A percentile compares a stretch with the other conserved stretches of the same genome.
Evolutionary conservation across 2,888 invertebrate genomes (phyloP).

Genomic region (Busseola fusca): DNA sequence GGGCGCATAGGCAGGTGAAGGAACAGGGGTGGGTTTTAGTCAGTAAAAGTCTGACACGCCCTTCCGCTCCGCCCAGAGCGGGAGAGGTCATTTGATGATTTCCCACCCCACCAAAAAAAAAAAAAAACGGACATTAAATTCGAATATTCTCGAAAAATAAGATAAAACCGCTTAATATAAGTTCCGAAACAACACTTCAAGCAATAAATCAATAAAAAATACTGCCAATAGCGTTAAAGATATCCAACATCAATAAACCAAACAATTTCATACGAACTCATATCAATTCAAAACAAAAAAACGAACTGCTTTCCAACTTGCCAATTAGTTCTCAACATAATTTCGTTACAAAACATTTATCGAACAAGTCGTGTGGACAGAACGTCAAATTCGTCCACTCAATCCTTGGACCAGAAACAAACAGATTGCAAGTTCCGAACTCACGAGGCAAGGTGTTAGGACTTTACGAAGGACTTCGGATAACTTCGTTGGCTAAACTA

Average conservation of each 20-base stretch:
- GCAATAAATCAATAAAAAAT: conserved; percentile 20
- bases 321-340: conserved; percentile 22
- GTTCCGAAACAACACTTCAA: conserved; percentile 11
- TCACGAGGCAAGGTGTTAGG: conserved; percentile 54
- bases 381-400: conserved; percentile 27
- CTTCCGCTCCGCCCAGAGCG: too few relatives aligned
- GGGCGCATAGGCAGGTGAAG: too few relatives aligned
- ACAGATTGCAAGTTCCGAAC: conserved; percentile 59
- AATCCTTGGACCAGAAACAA: conserved; percentile 47
- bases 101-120: too few relatives aligned
- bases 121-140: not conserved
- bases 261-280: conserved; percentile 35
- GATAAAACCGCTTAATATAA: conserved; percentile 6
- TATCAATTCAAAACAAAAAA: conserved; percentile 46
- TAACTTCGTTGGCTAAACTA: conserved; percentile 33
- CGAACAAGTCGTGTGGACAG: conserved; percentile 7
- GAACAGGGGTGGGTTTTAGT: too few relatives aligned
- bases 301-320: conserved; percentile 27
- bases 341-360: conserved; percentile 36
- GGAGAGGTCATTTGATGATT: too few relatives aligned
- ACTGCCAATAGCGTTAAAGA: conserved; percentile 15
- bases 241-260: conserved; percentile 14
- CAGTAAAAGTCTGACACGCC: too few relatives aligned
- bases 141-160: not conserved
- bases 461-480: conserved; percentile 43